Evolutionary conservation across 2,888 invertebrate genomes (phyloP), one percentile per base, ranked within the genome.

Genomic region (Drosophila monieri): DNA sequence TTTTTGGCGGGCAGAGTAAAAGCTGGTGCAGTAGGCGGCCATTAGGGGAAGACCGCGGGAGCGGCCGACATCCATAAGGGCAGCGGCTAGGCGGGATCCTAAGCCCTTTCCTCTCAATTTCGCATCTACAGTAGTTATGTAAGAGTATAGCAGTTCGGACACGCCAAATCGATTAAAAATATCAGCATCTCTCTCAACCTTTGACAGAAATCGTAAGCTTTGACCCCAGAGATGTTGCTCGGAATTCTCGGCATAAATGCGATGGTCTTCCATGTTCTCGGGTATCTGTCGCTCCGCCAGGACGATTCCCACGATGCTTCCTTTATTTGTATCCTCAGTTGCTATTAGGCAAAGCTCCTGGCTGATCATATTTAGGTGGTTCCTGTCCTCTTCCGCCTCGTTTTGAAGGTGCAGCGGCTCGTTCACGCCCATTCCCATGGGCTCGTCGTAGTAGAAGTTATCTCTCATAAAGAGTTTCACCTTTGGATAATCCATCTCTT

Each of bases 361-460:
- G 37, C 14, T 14, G 8, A 37, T 37, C 37, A 37, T 37, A 14
- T 37, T 14, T 6, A 37, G 2, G 14, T 37, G 37, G 14, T 37
- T 37, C 14, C 6, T 4, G 14, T 37, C 37, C 37, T 37, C 37
- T 2, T 37, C 37, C 14, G 14, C 14, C 14, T 37, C 37, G 1
- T 37, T 37, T 37, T 37, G 37, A 14, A 37, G 37, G 8, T 37
- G 37, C 37, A 37, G 37, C 4, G 37, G 14, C 37, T 37, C 37
- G 14, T n/a, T 1, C 5, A 37, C 37, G n/a, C 37, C 37, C 14
- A 37, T 37, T 6, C 37, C 37, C 37, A 37, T 37, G 14, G 37
- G 37, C 37, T 37, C 37, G 2, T 37, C 37, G 37, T 37, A 37
- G 37, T 37, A 37, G 37, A 37, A 37, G 37, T 37, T 37, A 14